Percentiles rank a stretch among this genome's conserved stretches.
These are phyloP conservation scores for Lochmaea capreae DNA, from an alignment of 2,888 invertebrate genomes.

Conservation along the genomic window DNA sequence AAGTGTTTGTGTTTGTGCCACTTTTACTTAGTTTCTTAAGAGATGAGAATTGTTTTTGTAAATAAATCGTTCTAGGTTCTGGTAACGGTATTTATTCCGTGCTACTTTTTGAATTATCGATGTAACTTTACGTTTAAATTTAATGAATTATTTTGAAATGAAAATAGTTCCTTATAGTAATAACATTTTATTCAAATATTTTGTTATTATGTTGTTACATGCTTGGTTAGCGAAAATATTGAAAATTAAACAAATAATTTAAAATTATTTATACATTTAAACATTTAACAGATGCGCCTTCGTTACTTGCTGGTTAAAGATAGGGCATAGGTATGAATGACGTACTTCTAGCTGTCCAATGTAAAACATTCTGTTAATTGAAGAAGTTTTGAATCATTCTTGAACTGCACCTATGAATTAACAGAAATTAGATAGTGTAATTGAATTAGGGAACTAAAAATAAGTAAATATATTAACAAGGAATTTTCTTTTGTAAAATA, in stretches of 20 bases:
- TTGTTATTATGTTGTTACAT: too few species aligned
- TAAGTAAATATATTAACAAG: neutral
- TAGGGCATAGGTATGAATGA: neutral
- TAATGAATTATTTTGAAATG: neutral
- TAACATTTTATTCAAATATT: too few species aligned
- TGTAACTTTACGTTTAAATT: neutral
- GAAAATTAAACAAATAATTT: neutral
- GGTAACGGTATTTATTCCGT: conserved; percentile 27
- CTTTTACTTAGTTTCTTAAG: conserved; percentile 23
- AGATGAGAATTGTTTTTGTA: conserved; percentile 24
- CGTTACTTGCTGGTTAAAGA: neutral
- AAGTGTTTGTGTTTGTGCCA: conserved; percentile 31
- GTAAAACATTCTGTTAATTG: neutral
- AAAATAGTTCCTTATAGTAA: too few species aligned
- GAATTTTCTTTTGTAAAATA: neutral
- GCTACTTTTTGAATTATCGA: conserved; percentile 24
- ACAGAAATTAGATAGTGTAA: neutral
- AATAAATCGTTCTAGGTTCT: conserved; percentile 4
- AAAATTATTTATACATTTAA: too few species aligned
- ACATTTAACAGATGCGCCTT: too few species aligned
- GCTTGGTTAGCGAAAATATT: neutral
- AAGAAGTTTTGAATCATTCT: neutral
- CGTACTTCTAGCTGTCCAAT: neutral
- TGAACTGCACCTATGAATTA: neutral
- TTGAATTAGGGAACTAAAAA: neutral